Base-by-base conservation (phyloP, 1,140 invertebrate genomes). In the Chrysomallon squamiferum region DNA sequence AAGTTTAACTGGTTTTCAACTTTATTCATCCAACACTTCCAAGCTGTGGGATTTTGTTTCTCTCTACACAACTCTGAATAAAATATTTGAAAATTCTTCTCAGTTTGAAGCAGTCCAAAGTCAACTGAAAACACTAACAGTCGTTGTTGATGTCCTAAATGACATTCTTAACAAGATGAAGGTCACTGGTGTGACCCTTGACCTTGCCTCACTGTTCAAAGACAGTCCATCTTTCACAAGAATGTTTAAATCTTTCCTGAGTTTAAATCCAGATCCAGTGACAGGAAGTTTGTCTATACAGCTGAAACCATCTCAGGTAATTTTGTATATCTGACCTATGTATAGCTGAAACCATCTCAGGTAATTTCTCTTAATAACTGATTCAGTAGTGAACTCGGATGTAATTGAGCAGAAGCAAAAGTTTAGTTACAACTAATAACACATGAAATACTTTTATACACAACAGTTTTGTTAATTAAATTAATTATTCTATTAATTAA, bases 161-260 rank as follows among this genome's bases (percentile, higher is more conserved):
- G 38, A 61, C 6, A 29, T 69, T 32, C 29, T 65, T 30, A 30
- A 30, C 47, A 61, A 52, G 38, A 22, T 65, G 47, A 29, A 22
- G 15, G 38, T 62, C 9, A 32, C 50, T 22, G 67, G 67, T 5
- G 29, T n/a, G 32, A 65, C 57, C 2, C 38, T 69, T 22, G 67
- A 69, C 57, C 62, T 69, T 32, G 62, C 62, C 2, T 61, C 62
- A 11, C 35, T 65, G 20, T 69, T 69, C 43, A 60, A 52, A 11
- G 58, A 32, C 22, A 65, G 62, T n/a, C 62, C 62, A 0, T 50
- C 62, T 6, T 61, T 69, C 35, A 50, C 43, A 15, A 41, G 58
- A 11, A 18, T 69, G 35, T n/a, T 65, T 20, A 47, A 69, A 27
- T 33, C 59, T 9, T 18, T 60, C 5, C 47, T 69, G 7, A 30